Evolutionary conservation across 2,113 vertebrate species (phyloP).

Genomic region (Tricholaema leucomelas): DNA sequence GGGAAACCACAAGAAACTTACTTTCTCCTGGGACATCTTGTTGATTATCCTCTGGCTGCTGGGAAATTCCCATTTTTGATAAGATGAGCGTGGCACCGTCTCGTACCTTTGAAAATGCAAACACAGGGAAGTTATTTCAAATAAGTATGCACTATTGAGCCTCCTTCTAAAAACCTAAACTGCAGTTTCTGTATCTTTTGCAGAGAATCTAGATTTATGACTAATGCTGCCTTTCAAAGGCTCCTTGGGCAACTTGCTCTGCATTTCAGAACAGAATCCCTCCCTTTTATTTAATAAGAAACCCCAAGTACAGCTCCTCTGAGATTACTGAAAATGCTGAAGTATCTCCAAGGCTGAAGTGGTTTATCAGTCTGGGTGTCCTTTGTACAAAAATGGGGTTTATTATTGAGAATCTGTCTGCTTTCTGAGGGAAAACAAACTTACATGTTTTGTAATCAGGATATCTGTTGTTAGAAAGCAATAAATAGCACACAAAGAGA

Average conservation of each 20-base stretch:
- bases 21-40: slow-evolving; percentile 94
- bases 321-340: background rate
- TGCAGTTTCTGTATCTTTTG: background rate
- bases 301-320: background rate
- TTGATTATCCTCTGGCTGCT: slow-evolving; percentile 93
- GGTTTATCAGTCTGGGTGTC: background rate
- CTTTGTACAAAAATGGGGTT: background rate
- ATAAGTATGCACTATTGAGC: background rate
- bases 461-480: background rate
- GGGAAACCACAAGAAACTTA: slow-evolving; percentile 70
- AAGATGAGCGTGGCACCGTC: slow-evolving; percentile 92
- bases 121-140: background rate
- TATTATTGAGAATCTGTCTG: background rate
- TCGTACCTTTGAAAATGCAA: slow-evolving; percentile 83
- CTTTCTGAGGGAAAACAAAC: background rate
- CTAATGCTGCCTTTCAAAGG: background rate
- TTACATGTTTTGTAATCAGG: background rate
- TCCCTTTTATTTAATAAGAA: background rate
- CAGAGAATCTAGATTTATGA: background rate
- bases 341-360: background rate
- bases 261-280: background rate
- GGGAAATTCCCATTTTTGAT: slow-evolving; percentile 87
- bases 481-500: background rate
- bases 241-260: background rate
- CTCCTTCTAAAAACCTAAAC: background rate